A percentile compares a stretch with the other conserved stretches of the same genome.
Evolutionary conservation across 2,888 invertebrate species (phyloP).

Genomic region (Melolontha melolontha): DNA sequence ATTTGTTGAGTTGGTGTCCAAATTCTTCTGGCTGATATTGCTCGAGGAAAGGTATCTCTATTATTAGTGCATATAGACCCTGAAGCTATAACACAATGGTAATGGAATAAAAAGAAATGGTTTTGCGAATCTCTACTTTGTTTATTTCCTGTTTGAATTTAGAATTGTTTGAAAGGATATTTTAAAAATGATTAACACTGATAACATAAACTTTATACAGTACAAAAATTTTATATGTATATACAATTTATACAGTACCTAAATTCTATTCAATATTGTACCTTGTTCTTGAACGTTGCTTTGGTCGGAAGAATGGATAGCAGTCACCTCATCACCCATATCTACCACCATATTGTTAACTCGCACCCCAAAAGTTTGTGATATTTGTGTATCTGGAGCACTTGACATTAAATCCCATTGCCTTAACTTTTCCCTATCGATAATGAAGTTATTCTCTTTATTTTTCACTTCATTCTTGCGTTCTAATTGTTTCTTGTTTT

Average conservation of each 20-base stretch:
- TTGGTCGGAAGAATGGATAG: slow-evolving; percentile 46
- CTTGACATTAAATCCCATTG: slow-evolving; percentile 93
- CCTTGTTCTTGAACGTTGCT: slow-evolving; percentile 59
- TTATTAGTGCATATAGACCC: slow-evolving; percentile 62
- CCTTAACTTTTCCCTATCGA: slow-evolving; percentile 86
- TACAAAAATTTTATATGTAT: slow-evolving; percentile 42
- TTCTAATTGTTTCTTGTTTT: slow-evolving; percentile 68
- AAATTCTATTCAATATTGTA: slow-evolving; percentile 56
- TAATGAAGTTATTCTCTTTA: slow-evolving; percentile 64
- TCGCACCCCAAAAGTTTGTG: slow-evolving; percentile 56
- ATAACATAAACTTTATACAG: slow-evolving; percentile 20
- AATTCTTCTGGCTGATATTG: slow-evolving; percentile 56
- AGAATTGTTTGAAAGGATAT: slow-evolving; percentile 9
- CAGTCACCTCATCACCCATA: slow-evolving; percentile 49
- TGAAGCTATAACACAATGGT: slow-evolving; percentile 58
- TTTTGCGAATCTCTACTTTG: neutral
- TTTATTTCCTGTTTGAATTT: slow-evolving; percentile 20
- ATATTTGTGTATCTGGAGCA: slow-evolving; percentile 66
- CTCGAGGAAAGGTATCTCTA: slow-evolving; percentile 61
- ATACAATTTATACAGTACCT: slow-evolving; percentile 56
- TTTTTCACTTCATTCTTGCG: slow-evolving; percentile 59
- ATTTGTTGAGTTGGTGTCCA: slow-evolving; percentile 55
- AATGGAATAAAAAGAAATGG: slow-evolving; percentile 11
- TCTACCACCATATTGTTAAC: slow-evolving; percentile 60
- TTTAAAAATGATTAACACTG: slow-evolving; percentile 26